A percentile compares a stretch with the other conserved stretches of the same genome.
Evolutionary conservation across 2,113 vertebrate genomes (phyloP).

Genomic region (Halichoeres trimaculatus): DNA sequence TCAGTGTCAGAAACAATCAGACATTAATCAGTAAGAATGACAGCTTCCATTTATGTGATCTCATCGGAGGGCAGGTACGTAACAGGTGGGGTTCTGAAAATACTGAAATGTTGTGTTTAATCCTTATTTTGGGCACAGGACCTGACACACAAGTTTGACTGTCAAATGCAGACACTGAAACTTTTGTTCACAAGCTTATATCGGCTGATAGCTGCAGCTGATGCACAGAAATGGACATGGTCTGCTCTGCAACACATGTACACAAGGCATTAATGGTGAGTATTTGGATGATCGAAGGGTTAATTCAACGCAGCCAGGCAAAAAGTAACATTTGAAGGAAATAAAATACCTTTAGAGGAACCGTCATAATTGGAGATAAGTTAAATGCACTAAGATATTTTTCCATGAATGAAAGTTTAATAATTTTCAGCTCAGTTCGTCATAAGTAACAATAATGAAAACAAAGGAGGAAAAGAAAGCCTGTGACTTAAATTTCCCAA

Average conservation of each 20-base stretch:
- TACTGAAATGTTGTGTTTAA: not conserved
- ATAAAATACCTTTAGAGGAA: conserved; percentile 21
- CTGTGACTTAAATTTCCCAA: not conserved
- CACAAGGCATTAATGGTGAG: conserved; percentile 56
- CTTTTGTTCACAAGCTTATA: conserved; percentile 42
- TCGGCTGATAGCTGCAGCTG: conserved; percentile 8
- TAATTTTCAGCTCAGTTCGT: not conserved
- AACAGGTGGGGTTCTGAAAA: conserved; percentile 5
- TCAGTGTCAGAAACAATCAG: conserved; percentile 68
- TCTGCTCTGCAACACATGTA: conserved; percentile 28
- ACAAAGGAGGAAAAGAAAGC: not conserved
- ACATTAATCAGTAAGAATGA: conserved; percentile 66
- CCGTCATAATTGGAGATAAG: conserved; percentile 28
- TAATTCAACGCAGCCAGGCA: not conserved
- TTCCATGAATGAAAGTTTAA: not conserved
- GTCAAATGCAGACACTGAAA: conserved; percentile 14
- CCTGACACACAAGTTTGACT: conserved; percentile 5
- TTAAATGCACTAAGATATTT: not conserved
- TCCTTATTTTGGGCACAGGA: conserved; percentile 1
- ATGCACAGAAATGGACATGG: conserved; percentile 22
- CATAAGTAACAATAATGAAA: not conserved
- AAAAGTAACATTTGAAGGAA: conserved; percentile 1
- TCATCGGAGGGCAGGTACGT: conserved; percentile 11
- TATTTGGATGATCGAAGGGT: conserved; percentile 8
- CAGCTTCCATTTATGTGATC: conserved; percentile 54